These are phyloP conservation scores for Morelia viridis DNA, from an alignment of 2,797 vertebrate species.

Conservation along the genomic window DNA sequence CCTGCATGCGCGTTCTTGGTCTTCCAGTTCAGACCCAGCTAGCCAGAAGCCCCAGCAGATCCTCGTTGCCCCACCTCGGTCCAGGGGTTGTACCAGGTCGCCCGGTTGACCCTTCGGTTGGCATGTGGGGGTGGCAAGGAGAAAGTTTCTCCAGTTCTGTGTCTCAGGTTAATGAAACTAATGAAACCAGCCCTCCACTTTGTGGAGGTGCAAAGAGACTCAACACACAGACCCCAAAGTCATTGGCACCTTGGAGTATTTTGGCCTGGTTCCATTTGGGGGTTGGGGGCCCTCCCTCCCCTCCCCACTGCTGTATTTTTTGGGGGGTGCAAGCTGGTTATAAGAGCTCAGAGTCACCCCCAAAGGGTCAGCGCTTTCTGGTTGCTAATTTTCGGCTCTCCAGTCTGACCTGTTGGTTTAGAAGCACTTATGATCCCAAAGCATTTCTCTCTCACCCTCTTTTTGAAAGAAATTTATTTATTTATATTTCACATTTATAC, in stretches of 20 bases:
- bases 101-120: not conserved
- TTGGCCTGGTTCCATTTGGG: not conserved
- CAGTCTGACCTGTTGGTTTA: not conserved
- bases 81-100: constrained; percentile 6
- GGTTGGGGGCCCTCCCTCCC: too few relatives aligned
- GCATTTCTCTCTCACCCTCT: not conserved
- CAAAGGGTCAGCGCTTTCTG: not conserved
- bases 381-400: not conserved
- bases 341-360: not conserved
- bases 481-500: too few relatives aligned
- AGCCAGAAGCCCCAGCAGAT: too few relatives aligned
- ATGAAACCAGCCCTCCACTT: not conserved
- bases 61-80: too few relatives aligned
- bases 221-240: not conserved
- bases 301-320: not conserved
- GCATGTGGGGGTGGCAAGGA: not conserved
- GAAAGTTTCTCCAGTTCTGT: not conserved
- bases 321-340: not conserved
- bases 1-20: not conserved
- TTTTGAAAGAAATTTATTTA: not conserved
- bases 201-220: not conserved
- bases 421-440: not conserved
- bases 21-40: not conserved
- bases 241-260: not conserved
- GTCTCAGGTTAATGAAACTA: not conserved